Evolutionary conservation across 23 tunicate genomes (phyloP), one percentile per base, ranked within the genome.

Genomic region (Pegea sp.): DNA sequence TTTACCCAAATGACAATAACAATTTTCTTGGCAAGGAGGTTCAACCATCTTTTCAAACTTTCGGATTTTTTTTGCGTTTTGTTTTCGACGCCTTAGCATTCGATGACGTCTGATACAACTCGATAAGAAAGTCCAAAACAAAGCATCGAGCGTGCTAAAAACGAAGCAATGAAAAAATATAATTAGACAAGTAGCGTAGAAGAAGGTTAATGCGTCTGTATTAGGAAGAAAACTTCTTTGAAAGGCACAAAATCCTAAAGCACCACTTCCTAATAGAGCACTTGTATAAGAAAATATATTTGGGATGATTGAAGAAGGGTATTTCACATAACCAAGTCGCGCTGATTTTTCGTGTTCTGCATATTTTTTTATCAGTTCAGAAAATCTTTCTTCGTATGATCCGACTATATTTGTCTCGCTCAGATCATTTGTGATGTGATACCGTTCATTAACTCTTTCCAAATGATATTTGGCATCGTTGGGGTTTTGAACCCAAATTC

Each of bases 381-480:
- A 31, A 2, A 46, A 13, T 5, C 24, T 24, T 61, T 29, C 20
- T 1, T 22, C 31, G 1, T 51, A 31, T 38, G 16, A 38, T 38
- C 11, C 11, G 13, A 8, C 11, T 16, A 8, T 8, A 38, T 38
- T 38, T 38, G n/a, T n/a, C n/a, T n/a, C 33, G 13, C 44, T 60
- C 18, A 32, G 28, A 22, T 29, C 66, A 18, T 44, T 24, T 18
- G 92, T 51, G 50, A 60, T 52, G 22, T 58, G 68, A 30, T 80
- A 80, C 7, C 93, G 53, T 27, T 48, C 34, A 24, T 60, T 54
- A 23, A 80, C 48, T 1, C 27, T 27, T n/a, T 24, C 11, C 43
- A 65, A 69, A 29, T 80, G 93, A 26, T 80, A 69, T 27, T 46
- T 48, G 6, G 75, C 93, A 2, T 69, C 93, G 2, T 71, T 58